Evolutionary conservation across 2,888 invertebrate species (phyloP).

Genomic region (Eurytoma adleriae): DNA sequence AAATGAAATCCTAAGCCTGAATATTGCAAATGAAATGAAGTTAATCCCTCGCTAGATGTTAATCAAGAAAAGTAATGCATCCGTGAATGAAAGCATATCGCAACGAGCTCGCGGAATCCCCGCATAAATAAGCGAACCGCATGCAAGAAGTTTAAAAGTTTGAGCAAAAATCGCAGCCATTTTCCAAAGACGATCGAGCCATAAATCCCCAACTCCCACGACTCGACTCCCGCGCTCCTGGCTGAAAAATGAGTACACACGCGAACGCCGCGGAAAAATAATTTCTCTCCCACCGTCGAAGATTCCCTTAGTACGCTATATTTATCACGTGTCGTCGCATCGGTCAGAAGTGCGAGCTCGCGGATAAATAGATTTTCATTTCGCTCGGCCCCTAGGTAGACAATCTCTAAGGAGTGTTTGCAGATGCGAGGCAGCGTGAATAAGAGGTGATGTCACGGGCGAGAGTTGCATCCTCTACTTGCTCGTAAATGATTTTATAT

Average conservation of each 20-base stretch:
- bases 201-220: slow-evolving; percentile 23
- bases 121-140: slow-evolving; percentile 11
- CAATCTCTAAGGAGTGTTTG: slow-evolving; percentile 72
- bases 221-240: neutral
- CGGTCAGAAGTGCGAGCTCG: slow-evolving; percentile 21
- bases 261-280: slow-evolving; percentile 18
- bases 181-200: neutral
- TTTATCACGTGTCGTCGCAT: slow-evolving; percentile 58
- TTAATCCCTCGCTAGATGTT: neutral
- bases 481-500: slow-evolving; percentile 54
- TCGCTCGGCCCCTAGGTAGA: slow-evolving; percentile 63
- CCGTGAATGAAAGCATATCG: slow-evolving; percentile 12
- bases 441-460: slow-evolving; percentile 69
- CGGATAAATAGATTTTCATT: slow-evolving; percentile 64
- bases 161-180: neutral
- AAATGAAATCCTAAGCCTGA: neutral
- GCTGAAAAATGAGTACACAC: neutral
- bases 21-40: neutral
- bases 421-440: slow-evolving; percentile 63
- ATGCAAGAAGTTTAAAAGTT: neutral
- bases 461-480: slow-evolving; percentile 66
- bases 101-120: neutral
- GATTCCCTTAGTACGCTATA: slow-evolving; percentile 59
- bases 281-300: slow-evolving; percentile 31
- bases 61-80: neutral